Evolutionary conservation across 2,797 vertebrate genomes (phyloP).

Genomic region (Limnodromus scolopaceus): DNA sequence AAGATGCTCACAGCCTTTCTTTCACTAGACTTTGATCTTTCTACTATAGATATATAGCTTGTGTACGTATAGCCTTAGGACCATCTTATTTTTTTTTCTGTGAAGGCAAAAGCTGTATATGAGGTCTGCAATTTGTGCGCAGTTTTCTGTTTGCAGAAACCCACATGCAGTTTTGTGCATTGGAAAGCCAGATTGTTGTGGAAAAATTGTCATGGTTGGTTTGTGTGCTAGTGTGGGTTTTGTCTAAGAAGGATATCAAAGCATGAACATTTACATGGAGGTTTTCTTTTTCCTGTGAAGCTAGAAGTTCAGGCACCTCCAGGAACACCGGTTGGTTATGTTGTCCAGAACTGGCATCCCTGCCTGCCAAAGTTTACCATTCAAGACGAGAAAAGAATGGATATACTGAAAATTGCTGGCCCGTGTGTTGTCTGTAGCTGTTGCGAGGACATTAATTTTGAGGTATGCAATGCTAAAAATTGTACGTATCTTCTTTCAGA

Average conservation of each 20-base stretch:
- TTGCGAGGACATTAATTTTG: constrained; percentile 90
- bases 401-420: constrained; percentile 86
- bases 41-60: background rate
- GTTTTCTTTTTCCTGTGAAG: constrained; percentile 69
- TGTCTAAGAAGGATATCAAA: background rate
- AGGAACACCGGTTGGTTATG: constrained; percentile 87
- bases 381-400: constrained; percentile 82
- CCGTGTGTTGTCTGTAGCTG: constrained; percentile 89
- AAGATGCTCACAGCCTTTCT: background rate
- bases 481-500: background rate
- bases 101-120: background rate
- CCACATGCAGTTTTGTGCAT: background rate
- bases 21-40: background rate
- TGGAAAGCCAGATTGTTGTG: background rate
- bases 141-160: background rate
- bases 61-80: background rate
- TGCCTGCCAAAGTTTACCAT: constrained; percentile 90
- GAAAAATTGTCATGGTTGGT: background rate
- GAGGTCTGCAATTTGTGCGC: background rate
- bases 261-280: background rate
- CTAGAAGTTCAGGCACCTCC: constrained; percentile 92
- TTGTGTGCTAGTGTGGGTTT: background rate
- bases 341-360: constrained; percentile 89
- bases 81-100: background rate
- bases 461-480: constrained; percentile 78